Evolutionary conservation across 1,140 invertebrate species (phyloP), one percentile per base, ranked within the genome.

Genomic region (Episyrphus balteatus): DNA sequence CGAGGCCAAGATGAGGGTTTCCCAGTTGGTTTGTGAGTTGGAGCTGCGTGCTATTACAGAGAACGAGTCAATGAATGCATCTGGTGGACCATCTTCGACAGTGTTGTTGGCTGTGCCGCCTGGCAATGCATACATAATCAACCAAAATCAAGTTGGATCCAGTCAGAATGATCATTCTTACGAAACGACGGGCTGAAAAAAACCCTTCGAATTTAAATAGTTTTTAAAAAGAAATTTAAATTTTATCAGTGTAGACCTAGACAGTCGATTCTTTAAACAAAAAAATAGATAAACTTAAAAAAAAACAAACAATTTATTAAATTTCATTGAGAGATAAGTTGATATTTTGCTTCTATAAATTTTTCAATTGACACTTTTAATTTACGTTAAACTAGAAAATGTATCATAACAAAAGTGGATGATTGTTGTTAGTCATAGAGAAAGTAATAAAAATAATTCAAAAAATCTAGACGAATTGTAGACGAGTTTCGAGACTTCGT

Each of bases 1-100:
- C 3, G 62, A 66, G 12, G 55, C 62, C 1, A 66, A 66, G 44
- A 66, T 66, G 62, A 54, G 62, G 13, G 62, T 66, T 5, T 66
- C 62, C 0, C 62, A 66, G 45, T 31, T 66, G 2, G 62, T 66
- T 36, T 62, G 62, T 39, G 62, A 66, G 39, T 43, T 66, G 33
- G 62, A 66, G 45, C 39, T 66, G 15, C 60, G 62, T 11, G 58
- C 57, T 11, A 47, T 62, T 1, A 59, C 45, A 17, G 59, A 62
- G 6, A 45, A 9, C 5, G 40, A 42, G 21, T 5, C n/a, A 38
- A 46, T 30, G 26, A 46, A 39, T 41, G n/a, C 14, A 5, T 18
- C 9, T 7, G 19, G 10, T 11, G 31, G 11, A 15, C 9, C 11
- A 8, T 5, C 14, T 17, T 15, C 33, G 8, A 15, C 13, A 43